Conservation (phyloP, 1,140 invertebrate genomes). For the Parasteatoda tepidariorum region DNA sequence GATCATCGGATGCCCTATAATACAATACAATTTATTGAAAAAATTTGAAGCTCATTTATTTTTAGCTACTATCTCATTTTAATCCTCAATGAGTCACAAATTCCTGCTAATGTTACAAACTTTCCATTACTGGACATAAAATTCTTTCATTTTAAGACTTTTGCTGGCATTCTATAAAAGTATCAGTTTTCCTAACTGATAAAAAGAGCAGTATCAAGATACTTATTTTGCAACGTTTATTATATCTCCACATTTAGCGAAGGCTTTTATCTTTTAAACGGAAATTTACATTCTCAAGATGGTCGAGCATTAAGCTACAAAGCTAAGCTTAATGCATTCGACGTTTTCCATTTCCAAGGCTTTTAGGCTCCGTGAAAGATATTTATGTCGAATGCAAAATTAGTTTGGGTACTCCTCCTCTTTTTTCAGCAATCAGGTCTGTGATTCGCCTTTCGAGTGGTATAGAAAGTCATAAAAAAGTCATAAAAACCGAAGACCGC, state of each 20-base stretch:
- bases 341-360: not conserved
- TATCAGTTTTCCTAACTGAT: too few relatives aligned
- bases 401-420: slow-evolving; percentile 19
- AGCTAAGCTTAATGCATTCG: not conserved
- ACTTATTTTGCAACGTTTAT: not conserved
- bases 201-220: too few relatives aligned
- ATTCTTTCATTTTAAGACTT: too few relatives aligned
- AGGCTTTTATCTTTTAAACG: slow-evolving; percentile 9
- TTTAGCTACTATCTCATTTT: too few relatives aligned
- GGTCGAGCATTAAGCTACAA: not conserved
- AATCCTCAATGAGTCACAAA: too few relatives aligned
- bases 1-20: too few relatives aligned
- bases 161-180: too few relatives aligned
- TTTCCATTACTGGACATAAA: too few relatives aligned
- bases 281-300: slow-evolving; percentile 18
- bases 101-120: too few relatives aligned
- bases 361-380: not conserved
- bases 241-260: not conserved
- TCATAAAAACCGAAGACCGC: slow-evolving; percentile 23
- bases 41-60: too few relatives aligned
- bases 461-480: slow-evolving; percentile 12
- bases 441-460: slow-evolving; percentile 29
- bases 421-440: slow-evolving; percentile 5
- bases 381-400: slow-evolving; percentile 52
- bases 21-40: too few relatives aligned